phyloP scores from a whole-genome alignment of 2,113 vertebrate genomes.

The Corythornis madagascariensis region DNA sequence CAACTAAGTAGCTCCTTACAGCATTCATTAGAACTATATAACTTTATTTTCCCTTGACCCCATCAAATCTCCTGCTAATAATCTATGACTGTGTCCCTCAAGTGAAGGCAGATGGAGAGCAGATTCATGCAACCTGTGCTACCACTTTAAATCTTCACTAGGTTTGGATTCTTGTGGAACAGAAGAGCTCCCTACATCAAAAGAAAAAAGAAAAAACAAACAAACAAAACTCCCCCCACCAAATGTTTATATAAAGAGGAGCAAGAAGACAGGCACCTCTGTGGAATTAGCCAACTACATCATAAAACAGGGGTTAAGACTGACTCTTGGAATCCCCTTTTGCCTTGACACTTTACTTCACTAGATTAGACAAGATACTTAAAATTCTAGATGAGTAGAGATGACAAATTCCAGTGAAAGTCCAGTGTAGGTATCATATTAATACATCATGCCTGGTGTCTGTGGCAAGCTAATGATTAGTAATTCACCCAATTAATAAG shows the following conservation, averaged over 20 bases:
- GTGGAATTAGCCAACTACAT: neutral
- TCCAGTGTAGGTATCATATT: neutral
- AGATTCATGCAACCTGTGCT: neutral
- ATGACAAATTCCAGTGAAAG: neutral
- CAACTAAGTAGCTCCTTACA: neutral
- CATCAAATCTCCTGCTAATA: neutral
- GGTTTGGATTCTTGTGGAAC: neutral
- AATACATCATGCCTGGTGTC: fast-evolving
- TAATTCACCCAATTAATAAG: neutral
- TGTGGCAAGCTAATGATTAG: neutral
- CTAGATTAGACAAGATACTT: neutral
- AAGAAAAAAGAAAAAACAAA: neutral
- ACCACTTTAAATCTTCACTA: neutral
- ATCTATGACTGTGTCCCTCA: neutral
- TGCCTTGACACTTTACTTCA: neutral
- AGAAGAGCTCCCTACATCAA: neutral
- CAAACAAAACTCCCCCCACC: no score
- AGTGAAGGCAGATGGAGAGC: neutral
- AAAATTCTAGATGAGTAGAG: neutral
- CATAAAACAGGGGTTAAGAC: neutral
- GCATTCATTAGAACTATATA: neutral
- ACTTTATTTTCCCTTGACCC: neutral
- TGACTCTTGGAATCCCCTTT: neutral
- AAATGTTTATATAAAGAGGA: no score
- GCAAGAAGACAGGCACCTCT: neutral